Conservation (phyloP, 2,888 invertebrate species). For the Drosophila diplacantha region DNA sequence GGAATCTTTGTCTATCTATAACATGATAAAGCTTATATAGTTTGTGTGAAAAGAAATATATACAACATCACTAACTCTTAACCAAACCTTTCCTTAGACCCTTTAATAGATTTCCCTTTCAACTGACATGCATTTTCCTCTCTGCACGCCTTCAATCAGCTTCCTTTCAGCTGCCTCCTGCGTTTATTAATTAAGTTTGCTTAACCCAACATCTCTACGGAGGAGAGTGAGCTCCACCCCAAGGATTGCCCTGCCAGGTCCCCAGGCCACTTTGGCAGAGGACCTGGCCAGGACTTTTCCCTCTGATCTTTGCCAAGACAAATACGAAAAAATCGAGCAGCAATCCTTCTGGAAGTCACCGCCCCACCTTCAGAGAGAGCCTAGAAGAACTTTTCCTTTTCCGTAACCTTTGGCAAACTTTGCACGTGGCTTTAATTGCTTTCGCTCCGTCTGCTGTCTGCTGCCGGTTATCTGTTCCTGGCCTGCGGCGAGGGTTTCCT, state of each 20-base stretch:
- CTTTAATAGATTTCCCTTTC: too few species aligned
- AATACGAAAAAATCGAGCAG: conserved; percentile 42
- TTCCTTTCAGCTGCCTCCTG: conserved; percentile 31
- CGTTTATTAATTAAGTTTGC: conserved; percentile 69
- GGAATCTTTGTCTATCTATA: not conserved
- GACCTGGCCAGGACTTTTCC: conserved; percentile 26
- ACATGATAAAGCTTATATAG: not conserved
- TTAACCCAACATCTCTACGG: conserved; percentile 44
- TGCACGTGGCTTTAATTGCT: conserved; percentile 72
- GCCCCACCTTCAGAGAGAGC: conserved; percentile 1
- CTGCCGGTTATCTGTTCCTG: conserved; percentile 24
- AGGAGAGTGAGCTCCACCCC: not conserved
- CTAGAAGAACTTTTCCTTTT: conserved; percentile 60
- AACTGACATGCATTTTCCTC: not conserved
- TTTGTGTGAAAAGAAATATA: not conserved
- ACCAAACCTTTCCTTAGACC: not conserved
- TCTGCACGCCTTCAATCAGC: conserved; percentile 44
- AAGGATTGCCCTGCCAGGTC: conserved; percentile 17
- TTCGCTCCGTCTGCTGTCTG: conserved; percentile 34
- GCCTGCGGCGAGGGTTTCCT: conserved; percentile 43
- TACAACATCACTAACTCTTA: not conserved
- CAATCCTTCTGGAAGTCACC: conserved; percentile 46
- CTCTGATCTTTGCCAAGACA: conserved; percentile 47
- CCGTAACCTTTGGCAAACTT: conserved; percentile 60
- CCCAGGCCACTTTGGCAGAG: conserved; percentile 22